Percentiles rank a stretch among this genome's conserved stretches.
These are phyloP conservation scores for Muntiacus reevesi DNA, from an alignment of 2,113 vertebrate genomes.

Conservation along the genomic window DNA sequence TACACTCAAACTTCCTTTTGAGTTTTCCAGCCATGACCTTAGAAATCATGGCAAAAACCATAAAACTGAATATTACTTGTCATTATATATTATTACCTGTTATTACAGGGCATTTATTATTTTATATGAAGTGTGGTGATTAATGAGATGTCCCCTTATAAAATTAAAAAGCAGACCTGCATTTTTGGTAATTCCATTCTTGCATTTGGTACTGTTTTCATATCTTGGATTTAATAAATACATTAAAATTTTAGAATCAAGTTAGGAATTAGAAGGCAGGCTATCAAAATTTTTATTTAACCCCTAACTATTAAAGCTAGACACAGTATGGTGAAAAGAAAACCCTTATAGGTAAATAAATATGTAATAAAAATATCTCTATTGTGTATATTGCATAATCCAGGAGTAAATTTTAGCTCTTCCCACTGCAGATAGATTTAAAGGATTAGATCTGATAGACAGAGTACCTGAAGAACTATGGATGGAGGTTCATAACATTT, in stretches of 20 bases:
- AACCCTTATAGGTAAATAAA: background rate
- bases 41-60: constrained; percentile 52
- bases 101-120: constrained; percentile 63
- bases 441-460: background rate
- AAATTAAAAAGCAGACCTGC: constrained; percentile 52
- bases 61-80: constrained; percentile 65
- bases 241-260: constrained; percentile 6
- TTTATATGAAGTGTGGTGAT: constrained; percentile 59
- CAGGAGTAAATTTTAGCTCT: background rate
- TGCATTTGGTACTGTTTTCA: constrained; percentile 32
- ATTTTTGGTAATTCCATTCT: constrained; percentile 44
- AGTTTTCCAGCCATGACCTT: constrained; percentile 56
- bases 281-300: constrained; percentile 17
- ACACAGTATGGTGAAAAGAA: background rate
- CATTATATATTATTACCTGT: constrained; percentile 70
- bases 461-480: background rate
- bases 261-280: constrained; percentile 23
- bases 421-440: background rate
- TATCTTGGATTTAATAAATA: background rate
- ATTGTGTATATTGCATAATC: background rate
- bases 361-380: background rate
- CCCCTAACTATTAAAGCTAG: background rate
- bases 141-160: constrained; percentile 56
- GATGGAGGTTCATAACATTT: background rate
- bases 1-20: constrained; percentile 60